A percentile compares a stretch with the other conserved stretches of the same genome.
Evolutionary conservation across 2,888 invertebrate genomes (phyloP).

Genomic region (Branchipolynoe longqiensis): DNA sequence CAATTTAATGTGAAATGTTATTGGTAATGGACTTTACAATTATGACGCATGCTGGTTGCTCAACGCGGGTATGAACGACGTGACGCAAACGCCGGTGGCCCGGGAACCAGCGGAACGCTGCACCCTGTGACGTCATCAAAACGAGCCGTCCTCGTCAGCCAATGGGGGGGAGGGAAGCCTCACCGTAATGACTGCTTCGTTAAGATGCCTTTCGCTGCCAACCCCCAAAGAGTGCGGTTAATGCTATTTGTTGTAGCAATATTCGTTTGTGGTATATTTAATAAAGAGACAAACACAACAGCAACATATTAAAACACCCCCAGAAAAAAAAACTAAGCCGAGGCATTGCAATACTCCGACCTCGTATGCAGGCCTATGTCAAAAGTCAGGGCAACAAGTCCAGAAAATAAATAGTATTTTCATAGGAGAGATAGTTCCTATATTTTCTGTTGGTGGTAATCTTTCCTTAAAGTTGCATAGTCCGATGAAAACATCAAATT

Average conservation of each 20-base stretch:
- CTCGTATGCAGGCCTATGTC: background rate
- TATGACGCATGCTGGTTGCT: background rate
- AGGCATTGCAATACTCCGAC: background rate
- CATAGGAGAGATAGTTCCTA: conserved; percentile 20
- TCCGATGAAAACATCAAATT: too few relatives aligned
- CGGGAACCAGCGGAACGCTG: background rate
- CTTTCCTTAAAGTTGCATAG: conserved; percentile 30
- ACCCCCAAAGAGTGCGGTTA: background rate
- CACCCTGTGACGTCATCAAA: background rate
- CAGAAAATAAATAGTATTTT: conserved; percentile 10
- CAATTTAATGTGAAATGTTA: conserved; percentile 10
- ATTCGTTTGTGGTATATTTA: conserved; percentile 47
- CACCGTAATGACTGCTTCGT: background rate
- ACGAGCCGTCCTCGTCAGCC: conserved; percentile 2
- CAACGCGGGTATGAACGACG: background rate
- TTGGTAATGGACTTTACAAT: conserved; percentile 20
- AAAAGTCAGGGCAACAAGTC: background rate
- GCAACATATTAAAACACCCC: conserved; percentile 6
- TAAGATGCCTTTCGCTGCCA: conserved; percentile 9
- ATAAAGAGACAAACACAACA: background rate
- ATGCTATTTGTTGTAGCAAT: conserved; percentile 46
- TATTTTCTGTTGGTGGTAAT: conserved; percentile 36
- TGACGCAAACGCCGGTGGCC: background rate
- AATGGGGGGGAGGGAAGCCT: conserved; percentile 23
- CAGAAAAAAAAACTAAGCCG: background rate